Conservation (phyloP, 2,113 vertebrate genomes). For the Oreotragus oreotragus region DNA sequence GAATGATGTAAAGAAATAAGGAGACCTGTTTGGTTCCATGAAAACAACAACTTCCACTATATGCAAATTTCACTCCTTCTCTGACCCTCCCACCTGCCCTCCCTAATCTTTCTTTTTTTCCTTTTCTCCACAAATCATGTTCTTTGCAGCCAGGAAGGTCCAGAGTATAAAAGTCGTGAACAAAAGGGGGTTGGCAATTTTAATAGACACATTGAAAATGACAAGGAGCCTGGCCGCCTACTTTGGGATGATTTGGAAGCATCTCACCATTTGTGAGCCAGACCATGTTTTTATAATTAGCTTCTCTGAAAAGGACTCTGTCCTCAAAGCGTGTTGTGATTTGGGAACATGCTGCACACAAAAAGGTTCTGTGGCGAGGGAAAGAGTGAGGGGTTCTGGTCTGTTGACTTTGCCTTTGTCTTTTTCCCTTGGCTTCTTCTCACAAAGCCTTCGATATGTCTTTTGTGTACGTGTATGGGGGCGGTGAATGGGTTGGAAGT, state of each 20-base stretch:
- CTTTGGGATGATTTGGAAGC: slow-evolving; percentile 17
- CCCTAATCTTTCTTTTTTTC: neutral
- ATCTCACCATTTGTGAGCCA: neutral
- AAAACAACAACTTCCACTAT: neutral
- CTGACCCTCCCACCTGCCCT: neutral
- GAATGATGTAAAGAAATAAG: neutral
- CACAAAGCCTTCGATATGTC: neutral
- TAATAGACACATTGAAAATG: neutral
- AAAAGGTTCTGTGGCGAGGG: neutral
- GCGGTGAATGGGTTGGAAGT: neutral
- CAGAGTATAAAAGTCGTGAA: neutral
- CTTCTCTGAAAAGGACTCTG: neutral
- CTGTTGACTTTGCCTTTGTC: neutral
- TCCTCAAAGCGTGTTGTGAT: neutral
- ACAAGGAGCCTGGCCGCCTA: slow-evolving; percentile 10
- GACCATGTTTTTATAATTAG: slow-evolving; percentile 36
- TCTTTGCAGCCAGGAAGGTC: neutral
- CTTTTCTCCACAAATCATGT: neutral
- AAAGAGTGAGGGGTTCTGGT: neutral
- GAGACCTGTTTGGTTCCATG: neutral
- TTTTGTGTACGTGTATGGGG: neutral
- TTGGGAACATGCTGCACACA: neutral
- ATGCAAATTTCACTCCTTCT: neutral
- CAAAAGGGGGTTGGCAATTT: neutral
- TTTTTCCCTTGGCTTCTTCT: neutral